Evolutionary conservation across 2,113 vertebrate species (phyloP).

Genomic region (Sorex araneus): DNA sequence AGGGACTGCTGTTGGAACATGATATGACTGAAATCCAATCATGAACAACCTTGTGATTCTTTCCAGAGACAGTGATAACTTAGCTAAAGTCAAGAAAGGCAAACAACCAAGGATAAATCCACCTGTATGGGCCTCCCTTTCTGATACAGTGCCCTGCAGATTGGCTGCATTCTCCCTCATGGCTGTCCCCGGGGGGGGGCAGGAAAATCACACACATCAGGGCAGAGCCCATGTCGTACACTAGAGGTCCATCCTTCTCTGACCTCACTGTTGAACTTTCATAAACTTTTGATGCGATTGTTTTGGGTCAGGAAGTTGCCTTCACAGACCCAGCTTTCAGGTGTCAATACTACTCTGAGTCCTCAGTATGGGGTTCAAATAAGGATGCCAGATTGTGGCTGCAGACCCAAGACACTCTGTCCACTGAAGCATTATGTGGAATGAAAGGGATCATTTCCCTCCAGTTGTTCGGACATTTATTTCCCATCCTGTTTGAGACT

Average conservation of each 20-base stretch:
- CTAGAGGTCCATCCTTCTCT: neutral
- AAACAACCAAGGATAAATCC: neutral
- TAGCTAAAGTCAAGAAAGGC: neutral
- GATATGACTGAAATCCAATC: no score
- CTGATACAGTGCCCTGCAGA: neutral
- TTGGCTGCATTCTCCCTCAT: no score
- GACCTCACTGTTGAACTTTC: neutral
- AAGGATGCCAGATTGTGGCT: neutral
- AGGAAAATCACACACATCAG: neutral
- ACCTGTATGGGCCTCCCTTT: neutral
- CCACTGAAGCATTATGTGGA: neutral
- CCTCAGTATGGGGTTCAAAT: neutral
- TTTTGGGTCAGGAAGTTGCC: neutral
- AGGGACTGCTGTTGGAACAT: no score
- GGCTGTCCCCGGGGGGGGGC: fast-evolving
- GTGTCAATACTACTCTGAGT: neutral
- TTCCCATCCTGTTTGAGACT: neutral
- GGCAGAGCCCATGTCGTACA: no score
- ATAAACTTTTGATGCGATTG: neutral
- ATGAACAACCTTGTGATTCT: no score
- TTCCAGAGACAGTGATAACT: neutral
- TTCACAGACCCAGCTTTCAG: neutral
- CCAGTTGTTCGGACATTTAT: neutral
- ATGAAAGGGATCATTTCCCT: neutral
- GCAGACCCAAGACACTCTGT: neutral